phyloP scores from a whole-genome alignment of 2,888 invertebrate genomes.

The Platerodrilus igneus region DNA sequence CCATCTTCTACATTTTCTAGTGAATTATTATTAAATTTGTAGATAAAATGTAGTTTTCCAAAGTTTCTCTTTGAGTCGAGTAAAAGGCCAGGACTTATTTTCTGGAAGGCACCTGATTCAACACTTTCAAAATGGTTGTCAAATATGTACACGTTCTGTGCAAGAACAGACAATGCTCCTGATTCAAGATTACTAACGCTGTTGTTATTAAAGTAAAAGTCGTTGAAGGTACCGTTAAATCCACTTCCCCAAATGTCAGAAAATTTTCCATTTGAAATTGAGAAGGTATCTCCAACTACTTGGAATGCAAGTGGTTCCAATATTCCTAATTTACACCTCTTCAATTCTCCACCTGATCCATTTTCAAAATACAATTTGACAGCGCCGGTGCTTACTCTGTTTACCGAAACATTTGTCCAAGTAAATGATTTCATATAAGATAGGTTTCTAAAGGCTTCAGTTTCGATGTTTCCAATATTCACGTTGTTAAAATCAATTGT shows the following conservation, averaged over 20 bases:
- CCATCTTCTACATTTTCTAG: slow-evolving; percentile 50
- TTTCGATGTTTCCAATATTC: slow-evolving; percentile 48
- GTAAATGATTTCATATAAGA: slow-evolving; percentile 49
- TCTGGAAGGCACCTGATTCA: slow-evolving; percentile 47
- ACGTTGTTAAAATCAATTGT: slow-evolving; percentile 49
- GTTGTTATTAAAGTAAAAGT: slow-evolving; percentile 47
- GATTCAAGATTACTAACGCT: slow-evolving; percentile 45
- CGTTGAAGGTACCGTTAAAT: slow-evolving; percentile 50
- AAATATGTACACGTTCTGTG: slow-evolving; percentile 36
- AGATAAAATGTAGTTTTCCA: slow-evolving; percentile 34
- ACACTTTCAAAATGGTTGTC: slow-evolving; percentile 48
- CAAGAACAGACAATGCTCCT: slow-evolving; percentile 43
- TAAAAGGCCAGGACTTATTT: slow-evolving; percentile 35
- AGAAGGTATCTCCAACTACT: slow-evolving; percentile 37
- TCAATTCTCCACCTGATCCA: slow-evolving; percentile 45
- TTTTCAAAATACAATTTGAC: slow-evolving; percentile 46
- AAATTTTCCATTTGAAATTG: slow-evolving; percentile 43
- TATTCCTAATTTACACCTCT: slow-evolving; percentile 47
- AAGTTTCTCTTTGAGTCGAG: slow-evolving; percentile 32
- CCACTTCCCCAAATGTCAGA: slow-evolving; percentile 45
- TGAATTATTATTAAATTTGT: slow-evolving; percentile 48
- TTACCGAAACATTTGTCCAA: slow-evolving; percentile 51
- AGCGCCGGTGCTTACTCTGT: slow-evolving; percentile 47
- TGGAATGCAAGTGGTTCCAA: slow-evolving; percentile 47
- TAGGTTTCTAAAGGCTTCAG: slow-evolving; percentile 50